Conservation (phyloP, 2,797 vertebrate genomes). For the Hapalemur alaotrensis region DNA sequence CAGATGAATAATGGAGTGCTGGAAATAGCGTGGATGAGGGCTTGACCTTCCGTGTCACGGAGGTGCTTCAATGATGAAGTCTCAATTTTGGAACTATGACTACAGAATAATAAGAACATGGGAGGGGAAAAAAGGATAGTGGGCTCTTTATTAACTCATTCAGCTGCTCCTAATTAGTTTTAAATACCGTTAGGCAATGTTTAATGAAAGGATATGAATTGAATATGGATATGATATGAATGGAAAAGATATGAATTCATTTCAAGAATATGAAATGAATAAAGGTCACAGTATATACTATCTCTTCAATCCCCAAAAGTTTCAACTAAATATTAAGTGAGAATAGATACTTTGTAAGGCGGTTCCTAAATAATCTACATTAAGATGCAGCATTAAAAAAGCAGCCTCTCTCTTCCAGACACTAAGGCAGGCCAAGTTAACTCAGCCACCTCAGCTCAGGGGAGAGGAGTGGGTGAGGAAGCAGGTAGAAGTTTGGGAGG, state of each 20-base stretch:
- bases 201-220: constrained; percentile 37
- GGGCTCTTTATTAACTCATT: constrained; percentile 13
- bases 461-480: background rate
- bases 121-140: background rate
- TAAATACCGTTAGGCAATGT: background rate
- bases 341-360: background rate
- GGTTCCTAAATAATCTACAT: background rate
- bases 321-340: background rate
- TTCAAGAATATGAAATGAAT: constrained; percentile 37
- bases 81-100: constrained; percentile 25
- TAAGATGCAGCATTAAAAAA: background rate
- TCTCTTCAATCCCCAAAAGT: background rate
- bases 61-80: background rate
- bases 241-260: too few species aligned
- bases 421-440: background rate
- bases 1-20: constrained; percentile 13
- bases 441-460: background rate
- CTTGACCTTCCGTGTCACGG: constrained; percentile 6
- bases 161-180: constrained; percentile 31
- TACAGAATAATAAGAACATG: background rate
- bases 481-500: background rate
- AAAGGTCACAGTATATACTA: background rate
- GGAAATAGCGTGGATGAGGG: background rate
- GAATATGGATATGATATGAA: too few species aligned
- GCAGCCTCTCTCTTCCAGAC: background rate